Evolutionary conservation across 1,140 invertebrate genomes (phyloP).

Genomic region (Lepidurus packardi): DNA sequence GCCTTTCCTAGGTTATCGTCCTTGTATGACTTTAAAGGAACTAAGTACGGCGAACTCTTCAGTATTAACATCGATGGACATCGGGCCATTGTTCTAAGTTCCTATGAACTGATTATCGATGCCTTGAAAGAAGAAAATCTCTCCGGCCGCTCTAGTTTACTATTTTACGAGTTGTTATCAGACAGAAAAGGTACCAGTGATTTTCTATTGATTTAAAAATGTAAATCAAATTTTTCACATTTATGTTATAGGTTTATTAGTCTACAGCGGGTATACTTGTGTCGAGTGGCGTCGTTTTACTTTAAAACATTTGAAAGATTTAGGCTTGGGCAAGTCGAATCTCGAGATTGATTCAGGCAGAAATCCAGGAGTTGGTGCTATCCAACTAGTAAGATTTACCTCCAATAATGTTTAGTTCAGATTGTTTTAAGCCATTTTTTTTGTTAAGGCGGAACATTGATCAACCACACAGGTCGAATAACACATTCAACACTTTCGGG

Average conservation of each 20-base stretch:
- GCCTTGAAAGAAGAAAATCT: conserved; percentile 34
- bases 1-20: background rate
- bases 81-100: conserved; percentile 26
- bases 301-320: conserved; percentile 36
- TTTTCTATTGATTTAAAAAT: too few species aligned
- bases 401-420: too few species aligned
- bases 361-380: conserved; percentile 34
- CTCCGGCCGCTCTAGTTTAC: conserved; percentile 24
- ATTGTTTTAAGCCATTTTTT: too few species aligned
- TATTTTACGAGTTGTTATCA: too few species aligned
- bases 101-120: conserved; percentile 26
- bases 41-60: conserved; percentile 33
- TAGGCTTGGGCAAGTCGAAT: conserved; percentile 37
- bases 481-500: too few species aligned
- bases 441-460: too few species aligned
- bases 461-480: too few species aligned
- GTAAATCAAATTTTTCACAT: background rate
- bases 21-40: conserved; percentile 27
- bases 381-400: background rate
- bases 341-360: conserved; percentile 37
- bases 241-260: conserved; percentile 32
- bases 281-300: conserved; percentile 37
- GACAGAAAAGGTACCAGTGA: too few species aligned
- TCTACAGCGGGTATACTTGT: conserved; percentile 35
- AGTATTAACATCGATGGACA: conserved; percentile 28